Conservation (phyloP, 2,888 invertebrate genomes). For the Eupeodes luniger region DNA sequence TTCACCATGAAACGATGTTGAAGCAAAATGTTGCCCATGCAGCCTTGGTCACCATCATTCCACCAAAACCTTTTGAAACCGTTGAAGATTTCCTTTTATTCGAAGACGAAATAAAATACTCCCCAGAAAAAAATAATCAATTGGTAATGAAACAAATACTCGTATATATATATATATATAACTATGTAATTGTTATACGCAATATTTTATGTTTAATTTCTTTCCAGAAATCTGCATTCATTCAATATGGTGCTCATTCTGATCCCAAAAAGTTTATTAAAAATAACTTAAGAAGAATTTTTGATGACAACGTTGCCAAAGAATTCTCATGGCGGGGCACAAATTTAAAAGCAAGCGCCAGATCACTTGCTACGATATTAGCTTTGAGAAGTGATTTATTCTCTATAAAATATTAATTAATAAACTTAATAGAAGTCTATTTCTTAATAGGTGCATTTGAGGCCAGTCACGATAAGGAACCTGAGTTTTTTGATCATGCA, state of each 20-base stretch:
- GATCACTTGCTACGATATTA: background rate
- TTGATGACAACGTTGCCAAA: background rate
- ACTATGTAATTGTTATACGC: no score
- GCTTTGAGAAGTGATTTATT: background rate
- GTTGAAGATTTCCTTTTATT: background rate
- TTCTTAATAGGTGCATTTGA: slow-evolving; percentile 1
- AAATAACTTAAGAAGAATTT: background rate
- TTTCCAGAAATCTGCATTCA: background rate
- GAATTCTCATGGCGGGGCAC: background rate
- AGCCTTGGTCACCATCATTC: background rate
- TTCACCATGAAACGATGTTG: background rate
- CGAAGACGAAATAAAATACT: background rate
- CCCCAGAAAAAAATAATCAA: background rate
- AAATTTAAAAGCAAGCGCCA: background rate
- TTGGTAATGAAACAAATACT: background rate
- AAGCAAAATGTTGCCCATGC: background rate
- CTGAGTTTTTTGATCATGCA: slow-evolving; percentile 3
- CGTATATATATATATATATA: no score
- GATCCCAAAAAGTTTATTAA: background rate
- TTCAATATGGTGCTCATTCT: background rate
- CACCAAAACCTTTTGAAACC: background rate
- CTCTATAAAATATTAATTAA: no score
- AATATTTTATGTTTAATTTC: background rate
- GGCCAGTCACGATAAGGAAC: background rate
- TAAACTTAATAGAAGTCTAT: background rate